Evolutionary conservation across 1,140 invertebrate species (phyloP), one percentile per base, ranked within the genome.

Genomic region (Tetramorium alpestre): DNA sequence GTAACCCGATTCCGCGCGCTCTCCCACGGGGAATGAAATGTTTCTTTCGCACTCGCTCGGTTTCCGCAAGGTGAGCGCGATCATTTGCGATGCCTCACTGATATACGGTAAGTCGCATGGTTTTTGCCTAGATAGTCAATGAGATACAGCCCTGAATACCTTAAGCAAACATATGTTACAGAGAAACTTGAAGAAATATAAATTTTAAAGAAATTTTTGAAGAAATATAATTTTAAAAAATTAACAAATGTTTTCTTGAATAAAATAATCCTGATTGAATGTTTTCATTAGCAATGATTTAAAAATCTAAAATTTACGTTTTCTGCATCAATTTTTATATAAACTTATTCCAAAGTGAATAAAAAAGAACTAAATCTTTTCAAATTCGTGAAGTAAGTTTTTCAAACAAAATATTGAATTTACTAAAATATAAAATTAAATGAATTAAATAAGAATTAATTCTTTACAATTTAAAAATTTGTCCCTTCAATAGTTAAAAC

Each of bases 1-100:
- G 85, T 91, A 89, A 91, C 90, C 90, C 81, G 90, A 77, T 88
- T 90, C 84, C 84, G 44, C 77, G 64, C 49, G 38, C 58, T 56
- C 64, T 67, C 64, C 70, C 54, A 64, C 69, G 76, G 47, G 62
- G 41, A 69, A 65, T 60, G 18, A 86, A 86, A 81, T 70, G 76
- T 80, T 78, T 85, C 78, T 85, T 90, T 84, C 72, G 41, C 22
- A 41, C 38, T 89, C 84, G 18, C 54, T 75, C 54, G n/a, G n/a
- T 81, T 86, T 73, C 70, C 73, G 28, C 33, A 47, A 78, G 33
- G 13, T 54, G 41, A 73, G n/a, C 69, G 69, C 25, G 28, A 80
- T 65, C 28, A 69, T 69, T 70, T 81, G 54, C 10, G 62, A 81
- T 69, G 16, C 47, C 8, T 8, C 33, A 49, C 5, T 51, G 64